These are phyloP conservation scores for Bombus pascuorum DNA, from an alignment of 1,140 invertebrate genomes.

Conservation along the genomic window DNA sequence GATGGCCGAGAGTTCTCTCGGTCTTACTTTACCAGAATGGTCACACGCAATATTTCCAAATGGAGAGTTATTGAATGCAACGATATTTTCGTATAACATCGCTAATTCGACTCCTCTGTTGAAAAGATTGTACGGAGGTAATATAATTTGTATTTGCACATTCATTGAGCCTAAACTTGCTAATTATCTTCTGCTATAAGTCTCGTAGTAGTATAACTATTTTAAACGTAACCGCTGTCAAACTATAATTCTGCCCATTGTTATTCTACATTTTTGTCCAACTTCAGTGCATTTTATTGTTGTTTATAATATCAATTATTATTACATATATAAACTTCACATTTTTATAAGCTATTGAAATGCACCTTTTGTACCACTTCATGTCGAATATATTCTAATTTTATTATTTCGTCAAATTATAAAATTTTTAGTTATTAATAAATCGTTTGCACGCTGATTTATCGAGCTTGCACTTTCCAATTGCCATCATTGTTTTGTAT, in stretches of 20 bases:
- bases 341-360: background rate
- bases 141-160: background rate
- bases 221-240: too few species aligned
- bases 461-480: background rate
- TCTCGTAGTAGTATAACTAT: too few species aligned
- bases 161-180: background rate
- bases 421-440: background rate
- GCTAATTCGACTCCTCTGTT: slow-evolving; percentile 79
- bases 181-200: too few species aligned
- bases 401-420: background rate
- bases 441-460: too few species aligned
- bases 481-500: background rate
- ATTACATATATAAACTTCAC: too few species aligned
- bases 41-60: slow-evolving; percentile 77
- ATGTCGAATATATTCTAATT: background rate
- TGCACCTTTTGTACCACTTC: background rate
- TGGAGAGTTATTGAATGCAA: slow-evolving; percentile 81
- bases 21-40: slow-evolving; percentile 78
- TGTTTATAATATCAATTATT: too few species aligned
- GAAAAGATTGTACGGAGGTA: slow-evolving; percentile 80
- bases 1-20: slow-evolving; percentile 74
- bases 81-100: slow-evolving; percentile 80
- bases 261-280: too few species aligned
- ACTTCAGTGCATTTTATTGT: too few species aligned
- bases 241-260: too few species aligned